Evolutionary conservation across 2,888 invertebrate species (phyloP).

Genomic region (Tridacna crocea): DNA sequence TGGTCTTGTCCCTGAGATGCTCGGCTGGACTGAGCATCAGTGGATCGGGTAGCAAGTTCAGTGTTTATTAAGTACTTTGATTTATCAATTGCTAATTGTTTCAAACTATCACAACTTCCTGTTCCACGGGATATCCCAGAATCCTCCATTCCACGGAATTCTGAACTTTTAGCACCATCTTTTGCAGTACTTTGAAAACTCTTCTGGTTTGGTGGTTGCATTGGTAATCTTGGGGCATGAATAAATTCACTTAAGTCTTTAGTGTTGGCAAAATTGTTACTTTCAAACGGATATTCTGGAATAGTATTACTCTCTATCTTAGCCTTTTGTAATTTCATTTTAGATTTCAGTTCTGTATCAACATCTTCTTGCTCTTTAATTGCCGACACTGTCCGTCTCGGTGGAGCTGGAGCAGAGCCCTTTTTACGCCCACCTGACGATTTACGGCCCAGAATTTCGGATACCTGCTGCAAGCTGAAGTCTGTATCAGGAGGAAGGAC

Average conservation of each 20-base stretch:
- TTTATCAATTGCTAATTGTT: constrained; percentile 76
- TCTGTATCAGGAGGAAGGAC: constrained; percentile 76
- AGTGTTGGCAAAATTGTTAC: constrained; percentile 60
- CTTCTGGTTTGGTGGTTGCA: constrained; percentile 69
- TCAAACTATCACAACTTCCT: constrained; percentile 75
- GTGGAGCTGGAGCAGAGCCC: constrained; percentile 93
- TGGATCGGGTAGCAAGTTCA: constrained; percentile 71
- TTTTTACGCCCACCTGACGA: constrained; percentile 69
- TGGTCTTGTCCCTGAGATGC: constrained; percentile 46
- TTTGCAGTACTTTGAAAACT: constrained; percentile 58
- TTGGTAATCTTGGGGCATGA: constrained; percentile 62
- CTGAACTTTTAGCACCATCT: constrained; percentile 55
- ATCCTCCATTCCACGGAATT: constrained; percentile 65
- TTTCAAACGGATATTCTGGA: constrained; percentile 68
- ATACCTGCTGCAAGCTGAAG: constrained; percentile 74
- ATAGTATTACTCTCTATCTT: constrained; percentile 77
- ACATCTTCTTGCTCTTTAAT: constrained; percentile 58
- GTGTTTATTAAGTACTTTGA: constrained; percentile 78
- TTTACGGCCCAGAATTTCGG: constrained; percentile 74
- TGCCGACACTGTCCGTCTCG: constrained; percentile 88
- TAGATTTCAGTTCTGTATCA: constrained; percentile 77
- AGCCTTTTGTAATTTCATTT: constrained; percentile 79
- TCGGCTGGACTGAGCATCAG: constrained; percentile 45
- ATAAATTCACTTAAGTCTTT: constrained; percentile 64
- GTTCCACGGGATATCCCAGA: constrained; percentile 71